These are phyloP conservation scores for Argyra leucocephala DNA, from an alignment of 2,888 invertebrate genomes.

Conservation along the genomic window DNA sequence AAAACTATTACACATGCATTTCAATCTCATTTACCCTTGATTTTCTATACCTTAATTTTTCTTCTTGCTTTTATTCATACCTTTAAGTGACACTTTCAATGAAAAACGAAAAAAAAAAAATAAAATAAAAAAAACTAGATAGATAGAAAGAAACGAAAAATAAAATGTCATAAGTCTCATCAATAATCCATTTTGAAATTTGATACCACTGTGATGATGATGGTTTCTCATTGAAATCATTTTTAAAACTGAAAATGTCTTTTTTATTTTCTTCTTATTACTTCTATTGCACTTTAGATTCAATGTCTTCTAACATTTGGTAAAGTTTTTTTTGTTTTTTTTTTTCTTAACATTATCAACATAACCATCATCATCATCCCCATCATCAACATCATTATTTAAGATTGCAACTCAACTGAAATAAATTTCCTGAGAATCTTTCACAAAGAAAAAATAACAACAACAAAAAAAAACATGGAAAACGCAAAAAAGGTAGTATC, in stretches of 20 bases:
- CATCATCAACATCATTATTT: not conserved
- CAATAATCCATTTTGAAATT: not conserved
- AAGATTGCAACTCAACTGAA: not conserved
- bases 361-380: not conserved
- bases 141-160: not conserved
- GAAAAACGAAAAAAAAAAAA: not conserved
- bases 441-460: too few species aligned
- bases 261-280: not conserved
- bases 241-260: not conserved
- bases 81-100: not conserved
- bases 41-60: not conserved
- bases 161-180: conserved; percentile 1
- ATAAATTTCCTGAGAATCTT: too few species aligned
- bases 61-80: not conserved
- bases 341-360: not conserved
- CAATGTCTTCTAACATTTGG: not conserved
- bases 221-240: not conserved
- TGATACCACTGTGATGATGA: not conserved
- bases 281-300: not conserved
- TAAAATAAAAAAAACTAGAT: not conserved
- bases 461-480: too few species aligned
- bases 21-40: not conserved
- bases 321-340: not conserved
- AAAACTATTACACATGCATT: not conserved
- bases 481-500: too few species aligned